A percentile compares a stretch with the other conserved stretches of the same genome.
Conservation (phyloP, 2,797 vertebrate species). For the Myoxocephalus aenaeus region DNA sequence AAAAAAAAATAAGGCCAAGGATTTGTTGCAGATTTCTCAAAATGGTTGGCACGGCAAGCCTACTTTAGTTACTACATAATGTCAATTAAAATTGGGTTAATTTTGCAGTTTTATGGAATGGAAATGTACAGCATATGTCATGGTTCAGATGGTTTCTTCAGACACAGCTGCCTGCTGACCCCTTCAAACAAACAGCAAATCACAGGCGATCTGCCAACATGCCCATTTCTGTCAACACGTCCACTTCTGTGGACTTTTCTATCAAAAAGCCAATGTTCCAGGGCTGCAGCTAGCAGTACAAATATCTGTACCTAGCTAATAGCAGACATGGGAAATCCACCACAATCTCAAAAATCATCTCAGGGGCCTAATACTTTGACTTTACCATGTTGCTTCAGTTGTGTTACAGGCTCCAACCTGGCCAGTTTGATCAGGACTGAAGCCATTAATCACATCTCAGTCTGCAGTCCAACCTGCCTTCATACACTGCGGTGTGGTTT, state of each 20-base stretch:
- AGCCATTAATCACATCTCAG: slow-evolving; percentile 21
- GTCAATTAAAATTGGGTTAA: neutral
- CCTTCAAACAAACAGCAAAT: slow-evolving; percentile 48
- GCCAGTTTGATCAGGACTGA: slow-evolving; percentile 13
- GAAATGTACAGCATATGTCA: slow-evolving; percentile 8
- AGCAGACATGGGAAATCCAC: neutral
- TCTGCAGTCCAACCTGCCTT: neutral
- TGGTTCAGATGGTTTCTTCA: slow-evolving; percentile 31
- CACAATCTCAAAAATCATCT: slow-evolving; percentile 11
- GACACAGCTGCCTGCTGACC: slow-evolving; percentile 47
- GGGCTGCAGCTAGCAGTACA: slow-evolving; percentile 2
- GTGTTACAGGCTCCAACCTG: slow-evolving; percentile 1
- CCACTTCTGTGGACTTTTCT: slow-evolving; percentile 44
- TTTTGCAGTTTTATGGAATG: neutral
- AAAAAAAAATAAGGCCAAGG: neutral
- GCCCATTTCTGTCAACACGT: slow-evolving; percentile 43
- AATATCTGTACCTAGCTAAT: neutral
- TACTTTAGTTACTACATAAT: neutral
- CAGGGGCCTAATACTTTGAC: neutral
- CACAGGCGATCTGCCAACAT: slow-evolving; percentile 41
- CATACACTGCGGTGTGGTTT: neutral
- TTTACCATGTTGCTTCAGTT: neutral
- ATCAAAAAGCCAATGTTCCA: slow-evolving; percentile 37
- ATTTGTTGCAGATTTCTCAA: neutral
- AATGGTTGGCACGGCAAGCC: neutral